Evolutionary conservation across 2,113 vertebrate species (phyloP).

Genomic region (Centropus unirufus): DNA sequence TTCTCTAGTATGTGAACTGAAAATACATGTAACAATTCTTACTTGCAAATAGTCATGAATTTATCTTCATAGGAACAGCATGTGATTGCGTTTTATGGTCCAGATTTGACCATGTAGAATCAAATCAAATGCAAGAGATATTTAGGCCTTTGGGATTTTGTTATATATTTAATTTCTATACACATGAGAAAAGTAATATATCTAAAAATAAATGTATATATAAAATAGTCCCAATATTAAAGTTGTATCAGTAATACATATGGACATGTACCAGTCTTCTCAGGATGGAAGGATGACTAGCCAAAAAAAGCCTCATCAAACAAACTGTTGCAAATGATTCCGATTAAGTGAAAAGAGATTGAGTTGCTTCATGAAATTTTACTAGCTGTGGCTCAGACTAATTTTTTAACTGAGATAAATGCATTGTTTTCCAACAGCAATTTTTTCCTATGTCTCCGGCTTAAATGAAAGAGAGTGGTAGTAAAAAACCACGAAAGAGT

Average conservation of each 20-base stretch:
- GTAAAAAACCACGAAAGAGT: not conserved
- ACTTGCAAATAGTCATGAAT: not conserved
- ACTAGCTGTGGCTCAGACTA: not conserved
- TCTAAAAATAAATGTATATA: not conserved
- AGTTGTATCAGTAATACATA: fast-evolving
- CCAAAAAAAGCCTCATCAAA: not conserved
- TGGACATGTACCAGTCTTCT: not conserved
- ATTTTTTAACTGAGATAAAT: fast-evolving
- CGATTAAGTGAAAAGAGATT: not conserved
- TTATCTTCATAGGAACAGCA: not conserved
- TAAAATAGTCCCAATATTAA: not conserved
- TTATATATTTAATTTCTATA: not conserved
- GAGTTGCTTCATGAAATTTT: not conserved
- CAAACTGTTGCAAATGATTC: not conserved
- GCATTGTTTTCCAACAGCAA: not conserved
- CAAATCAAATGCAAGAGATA: not conserved
- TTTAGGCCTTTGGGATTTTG: not conserved
- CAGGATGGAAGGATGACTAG: not conserved
- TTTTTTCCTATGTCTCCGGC: not conserved
- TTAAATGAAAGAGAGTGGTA: not conserved
- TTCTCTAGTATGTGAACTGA: not conserved
- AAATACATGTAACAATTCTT: not conserved
- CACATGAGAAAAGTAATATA: not conserved
- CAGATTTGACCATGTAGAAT: not conserved
- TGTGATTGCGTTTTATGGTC: not conserved